Percentiles rank a stretch among this genome's conserved stretches.
phyloP scores from a whole-genome alignment of 2,888 invertebrate genomes.

The Rhyacophila evoluta region DNA sequence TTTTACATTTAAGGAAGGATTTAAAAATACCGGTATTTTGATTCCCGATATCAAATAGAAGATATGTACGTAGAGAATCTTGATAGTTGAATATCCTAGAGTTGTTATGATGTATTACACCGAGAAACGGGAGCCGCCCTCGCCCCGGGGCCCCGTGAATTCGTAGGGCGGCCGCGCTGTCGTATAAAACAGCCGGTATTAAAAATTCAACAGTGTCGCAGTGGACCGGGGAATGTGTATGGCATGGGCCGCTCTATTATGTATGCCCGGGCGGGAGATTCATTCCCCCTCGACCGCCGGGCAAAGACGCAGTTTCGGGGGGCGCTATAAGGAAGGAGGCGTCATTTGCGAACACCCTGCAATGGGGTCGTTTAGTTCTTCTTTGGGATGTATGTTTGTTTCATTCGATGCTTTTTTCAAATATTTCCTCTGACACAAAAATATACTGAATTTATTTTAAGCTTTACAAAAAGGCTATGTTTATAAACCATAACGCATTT shows the following conservation, averaged over 20 bases:
- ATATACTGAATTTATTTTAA: no score
- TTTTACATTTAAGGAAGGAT: no score
- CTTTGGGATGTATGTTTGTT: no score
- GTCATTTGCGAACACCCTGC: background rate
- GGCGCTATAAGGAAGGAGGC: background rate
- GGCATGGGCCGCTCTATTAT: background rate
- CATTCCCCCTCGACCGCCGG: background rate
- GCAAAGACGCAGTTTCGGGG: constrained; percentile 11
- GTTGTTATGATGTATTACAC: background rate
- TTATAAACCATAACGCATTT: no score
- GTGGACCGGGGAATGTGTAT: constrained; percentile 40
- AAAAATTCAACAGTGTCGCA: constrained; percentile 55
- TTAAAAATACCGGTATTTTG: no score
- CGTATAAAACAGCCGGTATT: constrained; percentile 51
- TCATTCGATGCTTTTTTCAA: background rate
- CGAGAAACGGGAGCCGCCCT: background rate
- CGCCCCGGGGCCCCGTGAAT: constrained; percentile 6
- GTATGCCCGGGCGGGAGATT: constrained; percentile 11
- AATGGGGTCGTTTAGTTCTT: background rate
- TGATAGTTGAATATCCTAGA: background rate
- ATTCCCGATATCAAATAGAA: no score
- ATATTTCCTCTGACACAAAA: background rate
- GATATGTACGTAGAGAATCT: no score
- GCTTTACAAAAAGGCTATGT: no score
- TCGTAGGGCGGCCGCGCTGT: constrained; percentile 22